Conservation (phyloP, 2,113 vertebrate genomes). For the Prinia subflava region DNA sequence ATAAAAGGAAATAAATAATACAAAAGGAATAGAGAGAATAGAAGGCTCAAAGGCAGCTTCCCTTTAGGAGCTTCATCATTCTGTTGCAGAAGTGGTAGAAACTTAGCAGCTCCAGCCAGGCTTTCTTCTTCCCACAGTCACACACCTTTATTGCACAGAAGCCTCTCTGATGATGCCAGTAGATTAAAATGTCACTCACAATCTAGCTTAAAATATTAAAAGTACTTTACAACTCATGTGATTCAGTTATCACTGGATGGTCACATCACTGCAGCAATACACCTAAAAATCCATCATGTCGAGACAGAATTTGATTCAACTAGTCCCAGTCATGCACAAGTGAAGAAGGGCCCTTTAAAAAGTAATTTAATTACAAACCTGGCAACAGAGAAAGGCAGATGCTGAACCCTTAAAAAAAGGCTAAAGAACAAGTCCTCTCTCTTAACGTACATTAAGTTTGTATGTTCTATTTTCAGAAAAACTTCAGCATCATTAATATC, state of each 20-base stretch:
- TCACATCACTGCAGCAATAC: not conserved
- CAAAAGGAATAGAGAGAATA: not conserved
- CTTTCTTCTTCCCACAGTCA: not conserved
- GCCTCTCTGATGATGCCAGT: not conserved
- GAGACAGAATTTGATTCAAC: not conserved
- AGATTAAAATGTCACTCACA: not conserved
- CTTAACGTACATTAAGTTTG: not conserved
- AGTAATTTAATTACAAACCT: not conserved
- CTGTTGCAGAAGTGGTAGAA: not conserved
- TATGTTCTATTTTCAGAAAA: not conserved
- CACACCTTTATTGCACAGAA: not conserved
- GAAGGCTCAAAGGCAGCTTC: not conserved
- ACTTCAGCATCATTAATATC: not conserved
- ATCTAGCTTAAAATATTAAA: not conserved
- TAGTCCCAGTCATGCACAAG: not conserved
- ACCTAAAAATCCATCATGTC: not conserved
- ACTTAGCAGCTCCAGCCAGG: not conserved
- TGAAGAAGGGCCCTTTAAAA: not conserved
- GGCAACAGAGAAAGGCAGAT: not conserved
- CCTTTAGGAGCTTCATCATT: not conserved
- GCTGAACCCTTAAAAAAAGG: not conserved
- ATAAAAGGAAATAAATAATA: not conserved
- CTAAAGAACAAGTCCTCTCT: not conserved
- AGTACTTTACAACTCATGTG: not conserved
- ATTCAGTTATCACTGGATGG: not conserved